A percentile compares a stretch with the other conserved stretches of the same genome.
These are phyloP conservation scores for Aphaenogaster floridana DNA, from an alignment of 1,140 invertebrate genomes.

Conservation along the genomic window DNA sequence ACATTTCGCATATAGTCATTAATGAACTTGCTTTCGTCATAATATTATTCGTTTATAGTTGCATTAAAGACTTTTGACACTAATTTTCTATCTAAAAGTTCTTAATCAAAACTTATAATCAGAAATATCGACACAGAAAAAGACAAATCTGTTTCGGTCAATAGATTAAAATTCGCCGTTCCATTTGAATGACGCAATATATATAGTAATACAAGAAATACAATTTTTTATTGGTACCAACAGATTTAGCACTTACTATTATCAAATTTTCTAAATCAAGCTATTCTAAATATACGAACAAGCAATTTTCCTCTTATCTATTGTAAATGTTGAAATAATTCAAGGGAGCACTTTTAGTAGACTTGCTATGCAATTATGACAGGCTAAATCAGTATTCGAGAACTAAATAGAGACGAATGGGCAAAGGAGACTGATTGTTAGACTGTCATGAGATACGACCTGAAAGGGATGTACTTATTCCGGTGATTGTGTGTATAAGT, in stretches of 20 bases:
- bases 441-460: slow-evolving; percentile 23
- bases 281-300: neutral
- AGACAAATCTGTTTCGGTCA: neutral
- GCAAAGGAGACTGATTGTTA: neutral
- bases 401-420: neutral
- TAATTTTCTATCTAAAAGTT: neutral
- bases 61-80: neutral
- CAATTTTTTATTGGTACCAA: neutral
- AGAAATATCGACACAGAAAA: neutral
- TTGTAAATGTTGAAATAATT: neutral
- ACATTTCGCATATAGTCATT: slow-evolving; percentile 40
- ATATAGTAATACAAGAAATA: slow-evolving; percentile 1
- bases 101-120: neutral
- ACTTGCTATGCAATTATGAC: neutral
- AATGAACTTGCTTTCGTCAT: slow-evolving; percentile 24
- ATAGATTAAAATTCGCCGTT: neutral
- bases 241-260: neutral
- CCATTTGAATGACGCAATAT: neutral
- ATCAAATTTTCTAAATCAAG: neutral
- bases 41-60: slow-evolving; percentile 20
- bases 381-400: neutral
- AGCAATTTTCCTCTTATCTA: neutral
- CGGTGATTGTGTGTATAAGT: neutral
- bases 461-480: slow-evolving; percentile 43
- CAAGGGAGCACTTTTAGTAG: neutral